Evolutionary conservation across 1,140 invertebrate genomes (phyloP).

Genomic region (Drosophila insularis): DNA sequence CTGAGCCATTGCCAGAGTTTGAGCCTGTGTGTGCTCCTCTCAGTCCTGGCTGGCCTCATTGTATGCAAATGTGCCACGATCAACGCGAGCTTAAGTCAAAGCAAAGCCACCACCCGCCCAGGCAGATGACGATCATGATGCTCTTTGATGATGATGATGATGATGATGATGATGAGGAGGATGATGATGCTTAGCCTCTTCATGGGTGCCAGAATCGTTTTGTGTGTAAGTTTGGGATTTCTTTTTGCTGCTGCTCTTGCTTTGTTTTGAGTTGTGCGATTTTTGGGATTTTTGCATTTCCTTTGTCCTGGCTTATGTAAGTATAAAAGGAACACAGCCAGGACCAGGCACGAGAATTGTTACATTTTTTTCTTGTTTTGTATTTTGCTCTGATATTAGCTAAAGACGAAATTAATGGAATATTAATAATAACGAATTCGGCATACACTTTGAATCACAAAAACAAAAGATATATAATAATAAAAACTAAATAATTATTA

Average conservation of each 20-base stretch:
- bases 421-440: background rate
- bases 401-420: conserved; percentile 39
- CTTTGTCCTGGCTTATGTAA: conserved; percentile 78
- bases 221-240: conserved; percentile 64
- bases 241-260: conserved; percentile 6
- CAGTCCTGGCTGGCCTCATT: conserved; percentile 74
- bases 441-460: background rate
- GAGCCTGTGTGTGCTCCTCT: conserved; percentile 21
- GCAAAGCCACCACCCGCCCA: conserved; percentile 69
- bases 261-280: conserved; percentile 77
- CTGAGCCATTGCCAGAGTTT: conserved; percentile 4
- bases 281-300: conserved; percentile 80
- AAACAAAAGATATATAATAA: too few species aligned
- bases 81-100: conserved; percentile 31
- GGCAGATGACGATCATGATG: conserved; percentile 43
- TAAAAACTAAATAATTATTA: too few species aligned
- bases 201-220: conserved; percentile 80
- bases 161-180: background rate
- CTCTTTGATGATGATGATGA: conserved; percentile 1
- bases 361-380: conserved; percentile 60
- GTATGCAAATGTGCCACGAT: conserved; percentile 82
- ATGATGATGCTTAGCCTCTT: conserved; percentile 43
- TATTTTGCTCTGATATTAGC: conserved; percentile 53
- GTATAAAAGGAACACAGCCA: conserved; percentile 35
- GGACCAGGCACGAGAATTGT: conserved; percentile 63